Base-by-base conservation (phyloP, 2,888 invertebrate species). In the Hypena proboscidalis region DNA sequence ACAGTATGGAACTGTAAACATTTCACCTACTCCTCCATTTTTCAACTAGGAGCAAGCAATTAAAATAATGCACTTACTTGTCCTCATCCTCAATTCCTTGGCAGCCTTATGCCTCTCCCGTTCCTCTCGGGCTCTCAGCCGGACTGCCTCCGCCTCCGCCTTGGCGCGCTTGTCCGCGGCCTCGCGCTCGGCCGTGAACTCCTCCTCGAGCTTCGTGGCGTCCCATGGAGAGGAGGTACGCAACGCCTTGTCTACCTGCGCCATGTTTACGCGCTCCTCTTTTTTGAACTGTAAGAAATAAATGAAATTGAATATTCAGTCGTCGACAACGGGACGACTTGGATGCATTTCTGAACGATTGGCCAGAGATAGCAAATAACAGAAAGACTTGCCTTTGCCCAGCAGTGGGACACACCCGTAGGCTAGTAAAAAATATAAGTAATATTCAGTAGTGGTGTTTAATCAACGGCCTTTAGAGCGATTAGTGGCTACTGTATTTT, bases 181-280 rank as follows among this genome's bases (percentile, higher is more conserved):
- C 25, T 64, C 72, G 1, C 87, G 63, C 31, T 90, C 87, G 0
- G 62, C 53, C 0, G 58, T 55, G 65, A 90, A 90, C 54, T 89
- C 88, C 1, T 67, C 64, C 25, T 72, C 65, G 0, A 90, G 64
- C 0, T 67, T 56, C 1, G 41, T 31, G n/a, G 78, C 78, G 82
- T 96, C 94, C 83, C 95, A 96, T 13, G 92, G 91, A 21, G 93
- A 92, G 0, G 94, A 94, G 54, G 94, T 93, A 6, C 93, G 92
- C 1, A 97, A 77, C 0, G 96, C 97, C 69, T 94, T 95, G 74
- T 96, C 95, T 2, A 97, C 92, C 42, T 96, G 91, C 1, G 85
- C 80, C n/a, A 92, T 85, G 83, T 97, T 97, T 0, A 93, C 78
- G 71, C 93, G 92, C 74, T 98, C 98, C 80, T 99, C 99, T 66